These are phyloP conservation scores for Podilymbus podiceps DNA, from an alignment of 2,113 vertebrate genomes.

Conservation along the genomic window DNA sequence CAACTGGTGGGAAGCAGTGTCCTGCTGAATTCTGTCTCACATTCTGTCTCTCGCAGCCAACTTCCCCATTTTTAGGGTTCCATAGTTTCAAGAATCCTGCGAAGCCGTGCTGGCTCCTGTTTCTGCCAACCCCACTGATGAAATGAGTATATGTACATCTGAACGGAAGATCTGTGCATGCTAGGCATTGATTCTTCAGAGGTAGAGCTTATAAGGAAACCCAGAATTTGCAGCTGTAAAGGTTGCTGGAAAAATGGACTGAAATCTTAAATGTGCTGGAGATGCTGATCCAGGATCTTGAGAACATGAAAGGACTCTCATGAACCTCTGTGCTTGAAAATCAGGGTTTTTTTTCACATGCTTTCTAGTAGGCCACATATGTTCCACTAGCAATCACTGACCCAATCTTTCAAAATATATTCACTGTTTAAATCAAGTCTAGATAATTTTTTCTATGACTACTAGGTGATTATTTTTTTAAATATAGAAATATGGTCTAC, in stretches of 20 bases:
- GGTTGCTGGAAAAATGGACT: neutral
- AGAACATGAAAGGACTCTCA: neutral
- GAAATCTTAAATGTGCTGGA: neutral
- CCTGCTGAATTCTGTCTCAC: neutral
- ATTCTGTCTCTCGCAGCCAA: neutral
- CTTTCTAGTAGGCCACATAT: neutral
- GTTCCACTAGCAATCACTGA: neutral
- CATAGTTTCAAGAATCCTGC: neutral
- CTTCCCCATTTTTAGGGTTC: neutral
- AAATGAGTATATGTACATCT: accelerated
- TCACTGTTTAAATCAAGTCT: neutral
- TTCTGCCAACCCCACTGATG: neutral
- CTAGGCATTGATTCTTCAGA: neutral
- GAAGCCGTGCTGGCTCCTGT: neutral
- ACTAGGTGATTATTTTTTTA: neutral
- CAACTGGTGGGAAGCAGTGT: neutral
- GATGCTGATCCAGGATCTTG: neutral
- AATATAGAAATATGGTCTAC: neutral
- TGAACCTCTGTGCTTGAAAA: neutral
- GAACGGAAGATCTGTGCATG: neutral
- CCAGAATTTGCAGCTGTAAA: neutral
- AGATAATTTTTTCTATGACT: neutral
- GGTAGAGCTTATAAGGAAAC: neutral
- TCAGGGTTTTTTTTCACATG: neutral
- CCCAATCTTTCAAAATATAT: neutral